These are phyloP conservation scores for Neosilurus mollespiculum DNA, from an alignment of 2,797 vertebrate genomes.

Conservation along the genomic window DNA sequence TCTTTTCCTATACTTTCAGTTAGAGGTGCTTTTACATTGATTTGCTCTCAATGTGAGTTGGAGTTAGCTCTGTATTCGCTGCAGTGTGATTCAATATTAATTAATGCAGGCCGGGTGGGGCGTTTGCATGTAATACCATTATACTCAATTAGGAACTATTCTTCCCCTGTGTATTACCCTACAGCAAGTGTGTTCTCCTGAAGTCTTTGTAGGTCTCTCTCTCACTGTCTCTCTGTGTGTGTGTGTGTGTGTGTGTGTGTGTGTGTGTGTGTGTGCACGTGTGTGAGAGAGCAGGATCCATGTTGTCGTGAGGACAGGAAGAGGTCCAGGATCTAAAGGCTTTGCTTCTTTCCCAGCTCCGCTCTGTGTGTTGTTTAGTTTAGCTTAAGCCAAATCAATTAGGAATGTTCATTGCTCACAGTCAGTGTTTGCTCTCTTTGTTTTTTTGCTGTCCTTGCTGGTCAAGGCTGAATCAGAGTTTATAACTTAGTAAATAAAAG, in stretches of 20 bases:
- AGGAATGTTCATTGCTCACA: conserved; percentile 53
- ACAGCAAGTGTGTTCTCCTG: conserved; percentile 13
- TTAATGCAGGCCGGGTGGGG: conserved; percentile 13
- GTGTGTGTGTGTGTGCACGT: background rate
- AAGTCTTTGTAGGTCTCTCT: conserved; percentile 7
- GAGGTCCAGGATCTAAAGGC: conserved; percentile 45
- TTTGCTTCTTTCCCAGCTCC: conserved; percentile 46
- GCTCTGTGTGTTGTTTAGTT: conserved; percentile 55
- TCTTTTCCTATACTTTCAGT: conserved; percentile 49
- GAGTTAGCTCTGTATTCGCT: conserved; percentile 33
- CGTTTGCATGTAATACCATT: conserved; percentile 38
- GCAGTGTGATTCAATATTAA: conserved; percentile 52
- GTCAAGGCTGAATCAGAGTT: conserved; percentile 30
- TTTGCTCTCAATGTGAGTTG: conserved; percentile 37
- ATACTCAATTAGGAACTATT: conserved; percentile 43
- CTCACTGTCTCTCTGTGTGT: conserved; percentile 6
- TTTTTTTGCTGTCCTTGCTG: background rate
- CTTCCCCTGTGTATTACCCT: conserved; percentile 19
- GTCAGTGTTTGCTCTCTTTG: conserved; percentile 47
- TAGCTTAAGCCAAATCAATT: conserved; percentile 60
- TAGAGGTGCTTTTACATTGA: conserved; percentile 51
- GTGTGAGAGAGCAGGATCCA: background rate
- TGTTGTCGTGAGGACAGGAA: conserved; percentile 42
- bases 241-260: conserved; percentile 9
- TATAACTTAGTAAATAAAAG: conserved; percentile 38